phyloP scores from a whole-genome alignment of 2,797 vertebrate species.

The Decapterus maruadsi region DNA sequence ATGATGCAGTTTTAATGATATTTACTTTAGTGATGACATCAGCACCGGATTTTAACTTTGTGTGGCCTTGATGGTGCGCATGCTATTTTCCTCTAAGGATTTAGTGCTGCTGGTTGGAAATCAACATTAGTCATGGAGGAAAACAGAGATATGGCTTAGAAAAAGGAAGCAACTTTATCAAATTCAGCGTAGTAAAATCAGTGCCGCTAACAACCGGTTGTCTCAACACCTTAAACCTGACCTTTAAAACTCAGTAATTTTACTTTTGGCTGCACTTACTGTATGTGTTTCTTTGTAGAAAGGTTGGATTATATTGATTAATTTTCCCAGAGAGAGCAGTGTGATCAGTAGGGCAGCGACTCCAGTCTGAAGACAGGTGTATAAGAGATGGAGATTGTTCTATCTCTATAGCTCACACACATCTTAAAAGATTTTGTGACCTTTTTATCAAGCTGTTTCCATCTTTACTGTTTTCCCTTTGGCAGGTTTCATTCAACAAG shows the following conservation, averaged over 20 bases:
- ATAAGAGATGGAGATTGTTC: background rate
- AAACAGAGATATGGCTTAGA: background rate
- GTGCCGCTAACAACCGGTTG: background rate
- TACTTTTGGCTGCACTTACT: background rate
- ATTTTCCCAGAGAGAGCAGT: background rate
- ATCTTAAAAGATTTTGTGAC: constrained; percentile 3
- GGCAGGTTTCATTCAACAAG: constrained; percentile 20
- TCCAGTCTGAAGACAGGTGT: constrained; percentile 20
- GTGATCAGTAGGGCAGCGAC: background rate
- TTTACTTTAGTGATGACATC: background rate
- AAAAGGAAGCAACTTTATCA: background rate
- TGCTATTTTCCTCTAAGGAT: background rate
- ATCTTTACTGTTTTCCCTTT: constrained; percentile 12
- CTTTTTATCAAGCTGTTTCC: constrained; percentile 15
- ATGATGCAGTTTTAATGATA: background rate
- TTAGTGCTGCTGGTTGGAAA: background rate
- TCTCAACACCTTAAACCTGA: background rate
- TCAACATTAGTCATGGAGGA: background rate
- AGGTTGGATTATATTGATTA: background rate
- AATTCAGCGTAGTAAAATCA: background rate
- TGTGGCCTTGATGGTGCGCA: background rate
- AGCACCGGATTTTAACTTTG: background rate
- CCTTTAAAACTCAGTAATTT: background rate
- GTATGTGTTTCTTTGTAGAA: background rate
- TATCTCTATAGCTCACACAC: background rate